Base-by-base conservation (phyloP, 2,888 invertebrate genomes). In the Chrysotoxum bicinctum region DNA sequence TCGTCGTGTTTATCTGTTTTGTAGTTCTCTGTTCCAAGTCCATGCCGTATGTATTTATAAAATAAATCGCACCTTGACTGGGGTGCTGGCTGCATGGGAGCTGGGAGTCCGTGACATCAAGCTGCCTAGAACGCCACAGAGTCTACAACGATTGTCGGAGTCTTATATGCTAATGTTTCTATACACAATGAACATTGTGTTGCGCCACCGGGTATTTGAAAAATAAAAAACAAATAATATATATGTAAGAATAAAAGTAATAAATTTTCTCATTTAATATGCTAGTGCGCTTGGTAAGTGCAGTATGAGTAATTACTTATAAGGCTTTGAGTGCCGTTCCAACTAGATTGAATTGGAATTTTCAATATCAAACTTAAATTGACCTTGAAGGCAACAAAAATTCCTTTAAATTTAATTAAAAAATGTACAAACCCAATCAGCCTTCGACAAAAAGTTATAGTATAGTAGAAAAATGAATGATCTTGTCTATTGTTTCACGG, bases 41-140 rank as follows among this genome's bases (percentile, higher is more conserved):
- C 5, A 30, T 32, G 54, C 30, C 32, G 54, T 16, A 10, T 32
- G 30, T 16, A 52, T 12, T 12, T 26, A n/a, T n/a, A n/a, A n/a
- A n/a, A n/a, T n/a, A 16, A 26, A 32, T 56, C 19, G 54, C 80
- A 82, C 73, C 77, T 82, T 82, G 77, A 62, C 72, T 68, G 45
- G 14, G 60, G 64, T 76, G 35, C 23, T 30, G 35, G 73, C 40
- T 68, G 62, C 54, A 32, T 12, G 16, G 10, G 30, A 32, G 40
- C 66, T 82, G 68, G 73, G 48, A 79, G 83, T 83, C 83, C 83
- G 58, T 83, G 83, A 83, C 78, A 83, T 83, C 83, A 50, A 79
- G 74, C 30, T 45, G 14, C 23, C 23, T 50, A 64, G 30, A 83
- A 79, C 83, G 83, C 78, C 83, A 79, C 9, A 9, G 21, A 74